Percentiles rank a stretch among this genome's conserved stretches.
Evolutionary conservation across 2,888 invertebrate species (phyloP).

Genomic region (Vannuccia rotundouncinata): DNA sequence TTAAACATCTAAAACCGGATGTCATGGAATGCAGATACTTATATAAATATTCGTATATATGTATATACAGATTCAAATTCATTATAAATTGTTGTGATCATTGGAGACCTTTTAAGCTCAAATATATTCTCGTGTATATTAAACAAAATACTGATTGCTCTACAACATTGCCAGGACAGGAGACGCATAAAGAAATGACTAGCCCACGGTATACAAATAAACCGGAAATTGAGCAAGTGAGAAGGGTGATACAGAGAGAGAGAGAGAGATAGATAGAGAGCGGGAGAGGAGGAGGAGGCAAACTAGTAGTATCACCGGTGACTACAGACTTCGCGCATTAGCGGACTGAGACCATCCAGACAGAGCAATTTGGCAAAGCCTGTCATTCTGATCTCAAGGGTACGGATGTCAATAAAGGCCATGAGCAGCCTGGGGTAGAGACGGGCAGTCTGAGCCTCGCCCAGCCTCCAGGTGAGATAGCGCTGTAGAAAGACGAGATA

Average conservation of each 20-base stretch:
- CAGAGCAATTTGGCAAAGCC: constrained; percentile 40
- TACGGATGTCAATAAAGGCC: constrained; percentile 38
- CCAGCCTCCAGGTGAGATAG: constrained; percentile 29
- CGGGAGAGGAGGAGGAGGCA: neutral
- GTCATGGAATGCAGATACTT: too few species aligned
- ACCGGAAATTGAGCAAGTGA: neutral
- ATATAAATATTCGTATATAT: too few species aligned
- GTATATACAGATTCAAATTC: too few species aligned
- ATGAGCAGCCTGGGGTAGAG: constrained; percentile 36
- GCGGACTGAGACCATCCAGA: constrained; percentile 37
- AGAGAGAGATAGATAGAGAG: neutral
- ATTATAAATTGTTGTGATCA: too few species aligned
- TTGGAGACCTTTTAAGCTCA: too few species aligned
- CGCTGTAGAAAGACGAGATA: constrained; percentile 33
- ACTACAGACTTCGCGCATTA: constrained; percentile 40
- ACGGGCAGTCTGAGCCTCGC: neutral
- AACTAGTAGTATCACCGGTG: constrained; percentile 11
- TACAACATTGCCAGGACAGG: too few species aligned
- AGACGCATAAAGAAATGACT: too few species aligned
- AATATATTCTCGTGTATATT: too few species aligned
- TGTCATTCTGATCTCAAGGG: constrained; percentile 38
- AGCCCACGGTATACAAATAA: neutral
- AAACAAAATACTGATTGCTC: too few species aligned
- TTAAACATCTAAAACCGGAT: too few species aligned
- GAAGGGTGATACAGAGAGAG: neutral